Evolutionary conservation across 2,113 vertebrate genomes (phyloP).

Genomic region (Lepus americanus): DNA sequence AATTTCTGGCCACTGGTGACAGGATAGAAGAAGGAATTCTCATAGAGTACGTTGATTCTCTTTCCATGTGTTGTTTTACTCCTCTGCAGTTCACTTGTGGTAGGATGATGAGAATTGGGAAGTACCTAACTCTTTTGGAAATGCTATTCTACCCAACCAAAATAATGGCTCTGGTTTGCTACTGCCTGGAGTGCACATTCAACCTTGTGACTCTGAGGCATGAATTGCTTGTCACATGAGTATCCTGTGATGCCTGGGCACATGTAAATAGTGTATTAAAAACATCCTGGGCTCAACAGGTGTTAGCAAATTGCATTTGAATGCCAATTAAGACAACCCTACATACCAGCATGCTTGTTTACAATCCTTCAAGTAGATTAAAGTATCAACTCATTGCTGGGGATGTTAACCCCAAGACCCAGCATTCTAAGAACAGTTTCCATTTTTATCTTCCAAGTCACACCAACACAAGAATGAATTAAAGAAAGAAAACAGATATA

Average conservation of each 20-base stretch:
- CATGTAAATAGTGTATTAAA: conserved; percentile 70
- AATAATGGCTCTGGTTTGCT: neutral
- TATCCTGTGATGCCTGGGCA: conserved; percentile 57
- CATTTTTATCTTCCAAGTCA: conserved; percentile 42
- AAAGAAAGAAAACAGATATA: conserved; percentile 44
- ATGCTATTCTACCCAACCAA: conserved; percentile 41
- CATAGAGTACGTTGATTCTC: neutral
- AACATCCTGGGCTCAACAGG: conserved; percentile 70
- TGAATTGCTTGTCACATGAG: conserved; percentile 57
- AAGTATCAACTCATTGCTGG: conserved; percentile 35
- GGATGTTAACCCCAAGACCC: neutral
- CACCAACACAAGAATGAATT: conserved; percentile 54
- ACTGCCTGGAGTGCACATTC: conserved; percentile 17
- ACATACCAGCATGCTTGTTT: conserved; percentile 43
- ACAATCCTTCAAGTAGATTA: conserved; percentile 49
- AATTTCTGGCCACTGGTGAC: neutral
- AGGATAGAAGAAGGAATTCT: conserved; percentile 22
- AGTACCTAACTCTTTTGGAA: conserved; percentile 50
- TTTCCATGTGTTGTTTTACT: conserved; percentile 13
- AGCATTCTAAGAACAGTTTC: conserved; percentile 21
- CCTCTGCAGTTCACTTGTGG: conserved; percentile 37
- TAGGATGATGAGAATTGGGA: conserved; percentile 16
- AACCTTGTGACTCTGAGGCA: conserved; percentile 70
- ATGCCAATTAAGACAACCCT: conserved; percentile 52
- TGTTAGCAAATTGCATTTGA: conserved; percentile 48